phyloP scores from a whole-genome alignment of 2,797 vertebrate species.

The Propithecus deckenii region DNA sequence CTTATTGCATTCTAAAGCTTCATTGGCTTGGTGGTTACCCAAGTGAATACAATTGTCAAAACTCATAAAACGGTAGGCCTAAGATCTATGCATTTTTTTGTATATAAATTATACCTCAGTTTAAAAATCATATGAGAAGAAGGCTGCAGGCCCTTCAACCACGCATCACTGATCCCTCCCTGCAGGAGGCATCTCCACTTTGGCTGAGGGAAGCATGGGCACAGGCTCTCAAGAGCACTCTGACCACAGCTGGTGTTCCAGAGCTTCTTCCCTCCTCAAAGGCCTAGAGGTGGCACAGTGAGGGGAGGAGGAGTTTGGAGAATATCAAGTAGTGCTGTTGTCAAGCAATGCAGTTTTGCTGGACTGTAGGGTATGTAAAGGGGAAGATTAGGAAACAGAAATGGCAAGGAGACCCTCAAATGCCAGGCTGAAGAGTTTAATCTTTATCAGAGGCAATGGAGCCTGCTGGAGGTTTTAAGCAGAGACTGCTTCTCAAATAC shows the following conservation, averaged over 20 bases:
- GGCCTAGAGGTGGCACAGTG: not conserved
- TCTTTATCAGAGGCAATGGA: not conserved
- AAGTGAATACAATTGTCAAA: not conserved
- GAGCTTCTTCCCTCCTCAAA: not conserved
- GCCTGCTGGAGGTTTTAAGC: not conserved
- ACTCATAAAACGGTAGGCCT: not conserved
- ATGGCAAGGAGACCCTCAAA: not conserved
- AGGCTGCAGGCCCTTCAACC: not conserved
- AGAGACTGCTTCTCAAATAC: not conserved
- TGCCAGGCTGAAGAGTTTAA: not conserved
- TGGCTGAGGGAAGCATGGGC: not conserved
- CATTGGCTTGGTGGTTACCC: not conserved
- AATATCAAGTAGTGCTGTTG: not conserved
- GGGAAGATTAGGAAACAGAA: not conserved
- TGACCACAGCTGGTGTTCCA: not conserved
- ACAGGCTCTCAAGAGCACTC: not conserved
- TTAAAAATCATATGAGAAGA: constrained; percentile 16
- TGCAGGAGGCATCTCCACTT: not conserved
- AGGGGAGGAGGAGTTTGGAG: not conserved
- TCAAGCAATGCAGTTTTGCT: not conserved
- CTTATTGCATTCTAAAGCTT: not conserved
- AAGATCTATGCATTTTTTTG: not conserved
- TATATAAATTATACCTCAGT: not conserved
- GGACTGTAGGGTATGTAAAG: not conserved
- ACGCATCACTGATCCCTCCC: not conserved